phyloP scores from a whole-genome alignment of 2,888 invertebrate species.

The Balanococcus diminutus region DNA sequence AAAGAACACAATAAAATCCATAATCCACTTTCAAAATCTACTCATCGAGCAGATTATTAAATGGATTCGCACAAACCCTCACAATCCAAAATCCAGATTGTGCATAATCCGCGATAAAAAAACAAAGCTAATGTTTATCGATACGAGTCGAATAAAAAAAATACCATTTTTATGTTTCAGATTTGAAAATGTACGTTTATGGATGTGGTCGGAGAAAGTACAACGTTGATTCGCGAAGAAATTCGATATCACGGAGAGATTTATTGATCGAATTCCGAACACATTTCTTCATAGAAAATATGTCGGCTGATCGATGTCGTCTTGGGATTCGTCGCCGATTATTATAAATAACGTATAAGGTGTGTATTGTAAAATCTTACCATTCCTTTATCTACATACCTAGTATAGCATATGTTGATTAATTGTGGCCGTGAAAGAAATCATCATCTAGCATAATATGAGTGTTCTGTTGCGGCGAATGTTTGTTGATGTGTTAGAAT shows the following conservation, averaged over 20 bases:
- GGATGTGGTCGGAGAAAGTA: conserved; percentile 19
- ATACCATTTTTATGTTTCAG: conserved; percentile 5
- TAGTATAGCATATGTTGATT: not conserved
- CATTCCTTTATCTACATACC: not conserved
- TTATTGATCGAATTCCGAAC: conserved; percentile 34
- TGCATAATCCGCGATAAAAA: no score
- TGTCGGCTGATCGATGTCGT: conserved; percentile 41
- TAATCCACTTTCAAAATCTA: no score
- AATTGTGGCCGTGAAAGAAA: not conserved
- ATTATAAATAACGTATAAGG: conserved; percentile 4
- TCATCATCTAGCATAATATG: no score
- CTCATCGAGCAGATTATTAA: no score
- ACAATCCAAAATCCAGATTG: no score
- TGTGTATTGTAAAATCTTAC: not conserved
- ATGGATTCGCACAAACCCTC: no score
- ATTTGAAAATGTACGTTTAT: not conserved
- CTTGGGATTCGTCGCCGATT: conserved; percentile 15
- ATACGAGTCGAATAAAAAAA: not conserved
- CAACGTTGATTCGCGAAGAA: conserved; percentile 16
- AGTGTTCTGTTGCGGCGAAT: no score
- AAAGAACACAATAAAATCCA: no score
- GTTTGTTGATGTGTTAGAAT: not conserved
- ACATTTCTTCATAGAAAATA: conserved; percentile 43
- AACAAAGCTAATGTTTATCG: conserved; percentile 10
- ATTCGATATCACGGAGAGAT: conserved; percentile 20